phyloP scores from a whole-genome alignment of 1,140 invertebrate genomes.

The Callitettix versicolor region DNA sequence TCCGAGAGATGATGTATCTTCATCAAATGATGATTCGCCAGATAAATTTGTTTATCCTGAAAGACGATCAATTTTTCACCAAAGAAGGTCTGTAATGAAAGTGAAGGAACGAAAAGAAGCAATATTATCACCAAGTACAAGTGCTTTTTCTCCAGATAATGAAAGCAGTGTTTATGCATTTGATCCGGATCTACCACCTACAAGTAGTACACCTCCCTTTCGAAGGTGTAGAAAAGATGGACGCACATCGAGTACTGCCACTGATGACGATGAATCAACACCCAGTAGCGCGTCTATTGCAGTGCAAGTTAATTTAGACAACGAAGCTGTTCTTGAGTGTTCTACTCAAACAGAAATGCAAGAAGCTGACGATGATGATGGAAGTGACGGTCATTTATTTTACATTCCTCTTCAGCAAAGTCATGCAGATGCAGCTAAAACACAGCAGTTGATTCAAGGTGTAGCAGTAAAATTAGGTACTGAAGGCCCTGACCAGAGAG shows the following conservation, averaged over 20 bases:
- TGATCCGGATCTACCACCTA: conserved; percentile 42
- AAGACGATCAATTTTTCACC: conserved; percentile 40
- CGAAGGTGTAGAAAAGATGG: conserved; percentile 26
- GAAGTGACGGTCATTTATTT: conserved; percentile 48
- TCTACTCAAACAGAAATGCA: conserved; percentile 41
- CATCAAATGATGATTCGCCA: conserved; percentile 22
- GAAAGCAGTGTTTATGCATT: conserved; percentile 62
- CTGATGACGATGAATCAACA: conserved; percentile 19
- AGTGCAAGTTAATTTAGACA: conserved; percentile 42
- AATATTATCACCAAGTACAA: conserved; percentile 41
- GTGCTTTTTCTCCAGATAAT: conserved; percentile 55
- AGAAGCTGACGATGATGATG: conserved; percentile 34
- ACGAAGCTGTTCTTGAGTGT: conserved; percentile 32
- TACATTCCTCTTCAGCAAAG: conserved; percentile 50
- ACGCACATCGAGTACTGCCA: conserved; percentile 4
- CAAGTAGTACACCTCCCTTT: conserved; percentile 44
- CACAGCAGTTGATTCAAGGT: conserved; percentile 47
- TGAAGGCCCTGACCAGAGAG: conserved; percentile 49
- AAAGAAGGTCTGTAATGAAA: conserved; percentile 25
- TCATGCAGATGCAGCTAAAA: conserved; percentile 37
- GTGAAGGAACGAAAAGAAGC: conserved; percentile 28
- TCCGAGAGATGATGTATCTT: conserved; percentile 22
- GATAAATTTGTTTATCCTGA: conserved; percentile 29
- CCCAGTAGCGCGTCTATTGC: conserved; percentile 41
- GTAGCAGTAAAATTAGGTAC: conserved; percentile 55